Percentiles rank a stretch among this genome's conserved stretches.
phyloP scores from a whole-genome alignment of 2,888 invertebrate species.

The Drosophila falleni region DNA sequence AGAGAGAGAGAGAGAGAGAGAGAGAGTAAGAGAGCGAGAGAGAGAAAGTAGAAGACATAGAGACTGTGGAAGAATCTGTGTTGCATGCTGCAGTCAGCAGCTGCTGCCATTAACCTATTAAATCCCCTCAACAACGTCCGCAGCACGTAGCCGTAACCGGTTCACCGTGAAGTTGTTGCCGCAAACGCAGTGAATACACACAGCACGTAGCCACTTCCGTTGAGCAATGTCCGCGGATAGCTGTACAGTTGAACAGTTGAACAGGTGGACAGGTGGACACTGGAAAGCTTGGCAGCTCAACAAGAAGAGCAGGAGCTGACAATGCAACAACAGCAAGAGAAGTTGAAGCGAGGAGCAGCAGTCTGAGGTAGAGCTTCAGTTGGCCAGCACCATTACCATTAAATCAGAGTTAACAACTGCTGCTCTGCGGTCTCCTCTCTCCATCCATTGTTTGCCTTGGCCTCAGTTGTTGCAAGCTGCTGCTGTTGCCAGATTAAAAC shows the following conservation, averaged over 20 bases:
- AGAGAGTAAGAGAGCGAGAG: constrained; percentile 4
- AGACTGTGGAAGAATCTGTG: neutral
- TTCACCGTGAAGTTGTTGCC: constrained; percentile 32
- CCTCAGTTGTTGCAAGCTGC: constrained; percentile 32
- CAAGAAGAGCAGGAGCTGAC: neutral
- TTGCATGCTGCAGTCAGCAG: constrained; percentile 31
- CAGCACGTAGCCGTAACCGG: constrained; percentile 66
- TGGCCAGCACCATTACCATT: constrained; percentile 65
- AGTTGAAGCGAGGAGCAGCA: constrained; percentile 31
- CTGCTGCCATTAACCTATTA: constrained; percentile 75
- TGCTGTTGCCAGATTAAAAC: constrained; percentile 60
- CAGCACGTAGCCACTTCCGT: constrained; percentile 77
- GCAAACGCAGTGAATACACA: constrained; percentile 57
- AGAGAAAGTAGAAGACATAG: neutral
- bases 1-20: constrained; percentile 13
- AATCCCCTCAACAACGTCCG: constrained; percentile 61
- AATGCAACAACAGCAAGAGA: constrained; percentile 4
- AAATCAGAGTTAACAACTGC: constrained; percentile 79
- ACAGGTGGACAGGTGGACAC: neutral
- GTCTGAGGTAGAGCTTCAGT: constrained; percentile 30
- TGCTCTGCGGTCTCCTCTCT: constrained; percentile 47
- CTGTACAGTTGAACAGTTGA: constrained; percentile 9
- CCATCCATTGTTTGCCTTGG: constrained; percentile 26
- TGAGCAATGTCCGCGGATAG: constrained; percentile 33
- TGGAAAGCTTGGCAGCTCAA: constrained; percentile 8